A percentile compares a stretch with the other conserved stretches of the same genome.
Conservation (phyloP, 2,113 vertebrate genomes). For the Anguilla japonica region DNA sequence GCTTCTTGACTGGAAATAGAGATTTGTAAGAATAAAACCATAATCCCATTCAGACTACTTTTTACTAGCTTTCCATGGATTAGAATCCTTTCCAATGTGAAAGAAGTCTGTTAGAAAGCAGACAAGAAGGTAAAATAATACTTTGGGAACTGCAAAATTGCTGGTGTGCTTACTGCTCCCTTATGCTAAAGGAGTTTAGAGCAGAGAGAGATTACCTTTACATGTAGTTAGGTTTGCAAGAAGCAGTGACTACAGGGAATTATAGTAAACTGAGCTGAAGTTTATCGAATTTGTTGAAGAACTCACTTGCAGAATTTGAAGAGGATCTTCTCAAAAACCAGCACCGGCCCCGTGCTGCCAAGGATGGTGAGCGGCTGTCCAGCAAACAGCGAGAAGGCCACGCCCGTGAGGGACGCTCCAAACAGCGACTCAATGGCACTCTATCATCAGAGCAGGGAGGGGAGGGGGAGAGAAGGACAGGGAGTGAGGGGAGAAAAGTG, state of each 20-base stretch:
- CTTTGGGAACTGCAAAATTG: no score
- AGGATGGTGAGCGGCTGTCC: slow-evolving; percentile 95
- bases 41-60: neutral
- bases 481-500: neutral
- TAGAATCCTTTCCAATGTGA: neutral
- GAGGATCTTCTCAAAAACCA: slow-evolving; percentile 97
- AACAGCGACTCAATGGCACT: slow-evolving; percentile 75
- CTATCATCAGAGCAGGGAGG: slow-evolving; percentile 53
- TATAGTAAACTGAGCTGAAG: neutral
- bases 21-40: no score
- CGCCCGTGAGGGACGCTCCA: slow-evolving; percentile 83
- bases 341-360: slow-evolving; percentile 92
- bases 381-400: slow-evolving; percentile 91
- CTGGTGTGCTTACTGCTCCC: neutral
- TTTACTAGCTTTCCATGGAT: neutral
- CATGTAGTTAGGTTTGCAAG: neutral
- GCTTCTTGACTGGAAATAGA: no score
- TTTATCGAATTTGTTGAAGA: neutral
- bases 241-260: neutral
- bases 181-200: neutral
- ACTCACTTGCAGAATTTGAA: slow-evolving; percentile 94
- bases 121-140: neutral
- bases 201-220: neutral
- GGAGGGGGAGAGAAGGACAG: slow-evolving; percentile 34
- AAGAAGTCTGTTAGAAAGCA: neutral